Conservation (phyloP, 2,113 vertebrate species). For the Amphiprion percula region DNA sequence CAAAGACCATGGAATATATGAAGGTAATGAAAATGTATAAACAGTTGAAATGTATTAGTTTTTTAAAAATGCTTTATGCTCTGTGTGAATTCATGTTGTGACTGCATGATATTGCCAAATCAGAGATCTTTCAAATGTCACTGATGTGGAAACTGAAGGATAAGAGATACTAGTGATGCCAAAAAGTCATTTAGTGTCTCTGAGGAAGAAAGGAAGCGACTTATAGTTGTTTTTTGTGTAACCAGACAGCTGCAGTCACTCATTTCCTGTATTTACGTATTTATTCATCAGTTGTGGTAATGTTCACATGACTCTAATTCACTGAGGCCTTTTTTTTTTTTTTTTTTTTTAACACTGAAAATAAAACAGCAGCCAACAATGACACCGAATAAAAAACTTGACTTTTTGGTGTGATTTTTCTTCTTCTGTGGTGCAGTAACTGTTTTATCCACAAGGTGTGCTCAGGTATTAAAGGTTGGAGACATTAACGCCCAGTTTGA, state of each 20-base stretch:
- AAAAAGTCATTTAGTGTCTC: no score
- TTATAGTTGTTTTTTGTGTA: no score
- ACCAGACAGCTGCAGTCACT: background rate
- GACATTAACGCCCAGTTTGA: background rate
- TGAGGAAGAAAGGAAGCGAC: no score
- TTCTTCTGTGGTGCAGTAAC: background rate
- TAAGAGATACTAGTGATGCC: no score
- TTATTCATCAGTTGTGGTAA: background rate
- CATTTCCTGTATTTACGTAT: conserved; percentile 4
- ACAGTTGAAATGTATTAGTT: no score
- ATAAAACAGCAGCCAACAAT: conserved; percentile 9
- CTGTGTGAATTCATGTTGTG: no score
- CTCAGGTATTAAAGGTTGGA: background rate
- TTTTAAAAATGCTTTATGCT: no score
- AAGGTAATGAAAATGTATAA: no score
- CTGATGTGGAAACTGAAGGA: background rate
- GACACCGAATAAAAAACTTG: background rate
- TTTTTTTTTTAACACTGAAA: background rate
- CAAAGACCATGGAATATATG: no score
- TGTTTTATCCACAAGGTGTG: background rate
- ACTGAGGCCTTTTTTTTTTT: background rate
- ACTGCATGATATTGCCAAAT: no score
- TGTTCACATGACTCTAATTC: background rate
- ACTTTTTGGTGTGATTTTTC: background rate
- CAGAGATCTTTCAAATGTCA: no score